A percentile compares a stretch with the other conserved stretches of the same genome.
phyloP scores from a whole-genome alignment of 2,888 invertebrate species.

The Limnephilus auricula region DNA sequence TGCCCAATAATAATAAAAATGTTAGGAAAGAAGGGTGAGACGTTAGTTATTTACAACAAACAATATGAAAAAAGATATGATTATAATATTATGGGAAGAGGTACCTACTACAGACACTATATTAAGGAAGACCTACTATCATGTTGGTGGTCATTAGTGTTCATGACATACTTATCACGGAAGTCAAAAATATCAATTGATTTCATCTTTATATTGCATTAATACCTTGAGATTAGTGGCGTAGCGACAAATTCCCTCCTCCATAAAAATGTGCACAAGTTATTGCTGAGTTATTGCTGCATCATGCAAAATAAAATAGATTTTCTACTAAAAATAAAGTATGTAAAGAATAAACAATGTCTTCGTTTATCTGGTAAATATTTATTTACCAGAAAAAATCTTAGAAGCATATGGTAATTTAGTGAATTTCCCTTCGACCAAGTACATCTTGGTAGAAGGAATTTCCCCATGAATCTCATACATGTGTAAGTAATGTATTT shows the following conservation, averaged over 20 bases:
- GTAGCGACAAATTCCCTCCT: neutral
- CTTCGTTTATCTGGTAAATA: neutral
- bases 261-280: too few relatives aligned
- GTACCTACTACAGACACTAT: neutral
- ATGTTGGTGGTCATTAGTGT: neutral
- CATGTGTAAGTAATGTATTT: neutral
- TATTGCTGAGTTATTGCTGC: neutral
- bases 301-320: neutral
- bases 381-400: neutral
- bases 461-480: neutral
- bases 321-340: too few relatives aligned
- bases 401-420: neutral
- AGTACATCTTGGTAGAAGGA: too few relatives aligned
- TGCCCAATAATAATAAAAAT: neutral
- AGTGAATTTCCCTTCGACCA: too few relatives aligned
- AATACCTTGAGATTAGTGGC: neutral
- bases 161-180: neutral
- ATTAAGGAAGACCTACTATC: neutral
- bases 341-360: too few relatives aligned
- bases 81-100: neutral
- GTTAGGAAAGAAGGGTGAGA: neutral
- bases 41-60: neutral
- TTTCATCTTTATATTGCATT: neutral
- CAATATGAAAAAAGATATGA: neutral
- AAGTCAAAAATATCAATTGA: neutral